A percentile compares a stretch with the other conserved stretches of the same genome.
phyloP scores from a whole-genome alignment of 1,140 invertebrate genomes.

The Drosophila nebulosa region DNA sequence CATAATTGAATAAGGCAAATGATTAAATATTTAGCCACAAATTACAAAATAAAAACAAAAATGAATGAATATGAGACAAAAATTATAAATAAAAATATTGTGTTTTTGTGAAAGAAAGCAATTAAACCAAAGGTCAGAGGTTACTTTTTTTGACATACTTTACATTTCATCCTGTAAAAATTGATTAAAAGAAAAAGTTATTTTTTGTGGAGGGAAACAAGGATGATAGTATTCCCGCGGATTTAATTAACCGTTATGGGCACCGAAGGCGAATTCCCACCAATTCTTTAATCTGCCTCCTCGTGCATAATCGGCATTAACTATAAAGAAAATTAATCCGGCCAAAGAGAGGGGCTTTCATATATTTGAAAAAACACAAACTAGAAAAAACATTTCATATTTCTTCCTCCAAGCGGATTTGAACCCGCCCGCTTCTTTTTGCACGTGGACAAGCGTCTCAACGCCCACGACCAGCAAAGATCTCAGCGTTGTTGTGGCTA shows the following conservation, averaged over 20 bases:
- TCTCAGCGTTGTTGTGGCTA: background rate
- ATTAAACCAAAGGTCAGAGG: no score
- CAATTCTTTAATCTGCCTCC: background rate
- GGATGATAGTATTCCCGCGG: constrained; percentile 9
- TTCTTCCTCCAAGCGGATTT: background rate
- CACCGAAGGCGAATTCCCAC: constrained; percentile 10
- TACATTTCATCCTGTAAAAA: background rate
- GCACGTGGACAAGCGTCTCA: background rate
- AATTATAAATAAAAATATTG: background rate
- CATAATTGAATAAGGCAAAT: constrained; percentile 33
- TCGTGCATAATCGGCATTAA: constrained; percentile 7
- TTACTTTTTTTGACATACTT: no score
- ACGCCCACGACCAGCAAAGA: background rate
- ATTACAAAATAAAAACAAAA: background rate
- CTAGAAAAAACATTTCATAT: background rate
- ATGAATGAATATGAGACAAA: background rate
- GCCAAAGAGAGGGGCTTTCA: background rate
- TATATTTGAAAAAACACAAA: background rate
- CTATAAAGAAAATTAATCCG: constrained; percentile 3
- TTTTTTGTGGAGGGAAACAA: constrained; percentile 4
- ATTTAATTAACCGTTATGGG: constrained; percentile 9
- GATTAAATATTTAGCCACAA: constrained; percentile 33
- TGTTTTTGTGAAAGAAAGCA: background rate
- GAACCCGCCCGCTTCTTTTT: background rate
- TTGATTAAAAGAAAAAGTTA: background rate